Base-by-base conservation (phyloP, 2,888 invertebrate genomes). In the Scaptomyza polygonia region DNA sequence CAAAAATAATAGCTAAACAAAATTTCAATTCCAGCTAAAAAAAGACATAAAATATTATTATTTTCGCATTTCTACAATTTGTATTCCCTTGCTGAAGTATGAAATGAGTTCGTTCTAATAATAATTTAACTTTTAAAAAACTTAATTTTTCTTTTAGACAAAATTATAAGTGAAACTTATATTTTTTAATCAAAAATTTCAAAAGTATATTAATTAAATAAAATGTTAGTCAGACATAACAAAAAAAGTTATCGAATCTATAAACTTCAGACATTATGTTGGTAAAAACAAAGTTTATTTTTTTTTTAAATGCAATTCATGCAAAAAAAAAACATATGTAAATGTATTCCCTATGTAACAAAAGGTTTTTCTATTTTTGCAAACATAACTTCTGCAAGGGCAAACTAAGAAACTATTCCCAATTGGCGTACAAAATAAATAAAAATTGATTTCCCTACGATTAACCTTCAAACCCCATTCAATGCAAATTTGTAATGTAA, bases 401-500 rank as follows among this genome's bases (percentile, higher is more conserved):
- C 21, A 29, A n/a, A 39, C 16, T 21, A 12, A 6, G 3, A 12
- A 40, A 16, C 16, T n/a, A 12, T 42, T 5, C 2, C 12, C 9
- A 42, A 39, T 48, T 29, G 8, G 42, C 14, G 6, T 45, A 30
- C 11, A 11, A 39, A 16, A 16, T n/a, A 32, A 21, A 42, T 29
- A 69, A 18, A 61, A 25, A 66, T 51, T 44, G 48, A 44, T 49
- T 48, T 40, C 21, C 30, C 64, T 36, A 8, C 42, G 25, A 8
- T 3, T 11, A 18, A 30, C 39, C 47, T 30, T 32, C 14, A 42
- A 39, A 53, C 48, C 68, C 69, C 52, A 63, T 56, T 66, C 65
- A 55, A 77, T 62, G 56, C 67, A 77, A 73, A 72, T 72, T 49
- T 34, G 25, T 55, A 55, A 72, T 59, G 58, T 67, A 62, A 54